Conservation (phyloP, 2,888 invertebrate genomes). For the Ditula angustiorana region DNA sequence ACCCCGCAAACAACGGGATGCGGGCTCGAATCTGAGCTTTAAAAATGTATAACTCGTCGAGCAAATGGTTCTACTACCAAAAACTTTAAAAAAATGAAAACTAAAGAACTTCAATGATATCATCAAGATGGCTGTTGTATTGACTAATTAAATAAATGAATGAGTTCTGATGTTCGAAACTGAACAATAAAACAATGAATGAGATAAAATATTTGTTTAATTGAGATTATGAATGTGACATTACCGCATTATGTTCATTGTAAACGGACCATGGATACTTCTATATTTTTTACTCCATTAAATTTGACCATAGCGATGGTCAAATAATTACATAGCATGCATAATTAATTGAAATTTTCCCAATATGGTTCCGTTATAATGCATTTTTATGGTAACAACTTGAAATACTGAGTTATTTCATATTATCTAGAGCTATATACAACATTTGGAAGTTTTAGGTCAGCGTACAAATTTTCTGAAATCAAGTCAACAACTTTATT, state of each 20-base stretch:
- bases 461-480: constrained; percentile 6
- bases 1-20: no score
- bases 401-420: constrained; percentile 50
- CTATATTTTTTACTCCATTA: constrained; percentile 13
- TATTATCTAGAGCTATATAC: constrained; percentile 58
- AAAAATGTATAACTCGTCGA: no score
- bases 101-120: no score
- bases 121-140: not conserved
- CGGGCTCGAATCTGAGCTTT: no score
- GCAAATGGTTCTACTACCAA: no score
- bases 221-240: constrained; percentile 28
- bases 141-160: not conserved
- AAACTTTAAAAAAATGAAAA: no score
- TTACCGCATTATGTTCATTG: not conserved
- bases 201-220: constrained; percentile 31
- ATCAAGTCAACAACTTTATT: constrained; percentile 48
- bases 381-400: constrained; percentile 52
- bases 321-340: constrained; percentile 35
- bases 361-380: constrained; percentile 49
- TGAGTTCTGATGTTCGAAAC: constrained; percentile 23
- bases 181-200: constrained; percentile 21
- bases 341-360: constrained; percentile 38
- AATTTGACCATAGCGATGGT: constrained; percentile 14
- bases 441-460: constrained; percentile 55
- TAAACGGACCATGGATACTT: constrained; percentile 13